Evolutionary conservation across 2,113 vertebrate genomes (phyloP).

Genomic region (Cheirogaleus medius): DNA sequence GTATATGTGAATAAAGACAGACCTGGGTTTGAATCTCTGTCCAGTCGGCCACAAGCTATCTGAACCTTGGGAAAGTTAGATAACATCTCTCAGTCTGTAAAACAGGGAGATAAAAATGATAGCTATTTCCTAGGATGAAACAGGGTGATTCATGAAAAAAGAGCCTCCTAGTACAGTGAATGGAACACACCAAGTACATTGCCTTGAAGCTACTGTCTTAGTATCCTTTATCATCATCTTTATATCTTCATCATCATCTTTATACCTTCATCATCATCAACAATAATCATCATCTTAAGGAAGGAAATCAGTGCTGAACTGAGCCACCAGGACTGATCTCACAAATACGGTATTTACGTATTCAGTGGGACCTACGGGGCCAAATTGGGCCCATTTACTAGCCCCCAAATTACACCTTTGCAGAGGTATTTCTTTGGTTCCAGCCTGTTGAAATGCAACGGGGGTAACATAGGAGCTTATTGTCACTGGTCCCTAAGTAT

Average conservation of each 20-base stretch:
- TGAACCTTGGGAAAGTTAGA: not conserved
- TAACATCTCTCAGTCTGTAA: not conserved
- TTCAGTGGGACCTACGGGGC: not conserved
- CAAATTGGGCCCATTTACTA: not conserved
- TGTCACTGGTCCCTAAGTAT: not conserved
- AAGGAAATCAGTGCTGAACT: not conserved
- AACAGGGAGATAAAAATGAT: not conserved
- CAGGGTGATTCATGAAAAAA: too few relatives aligned
- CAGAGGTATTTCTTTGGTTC: not conserved
- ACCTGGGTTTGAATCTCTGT: not conserved
- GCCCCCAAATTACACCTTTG: not conserved
- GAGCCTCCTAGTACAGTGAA: too few relatives aligned
- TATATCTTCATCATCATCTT: too few relatives aligned
- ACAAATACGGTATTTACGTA: not conserved
- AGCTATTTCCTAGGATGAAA: not conserved
- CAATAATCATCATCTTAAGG: not conserved
- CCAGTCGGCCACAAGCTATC: not conserved
- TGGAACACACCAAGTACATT: rapidly evolving
- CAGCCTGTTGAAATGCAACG: not conserved
- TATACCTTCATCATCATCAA: not conserved
- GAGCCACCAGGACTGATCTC: not conserved
- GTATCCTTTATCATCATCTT: too few relatives aligned
- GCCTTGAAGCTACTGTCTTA: not conserved
- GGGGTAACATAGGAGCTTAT: not conserved
- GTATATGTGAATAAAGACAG: not conserved